Conservation (phyloP, 2,113 vertebrate genomes). For the Protobothrops flavoviridis region DNA sequence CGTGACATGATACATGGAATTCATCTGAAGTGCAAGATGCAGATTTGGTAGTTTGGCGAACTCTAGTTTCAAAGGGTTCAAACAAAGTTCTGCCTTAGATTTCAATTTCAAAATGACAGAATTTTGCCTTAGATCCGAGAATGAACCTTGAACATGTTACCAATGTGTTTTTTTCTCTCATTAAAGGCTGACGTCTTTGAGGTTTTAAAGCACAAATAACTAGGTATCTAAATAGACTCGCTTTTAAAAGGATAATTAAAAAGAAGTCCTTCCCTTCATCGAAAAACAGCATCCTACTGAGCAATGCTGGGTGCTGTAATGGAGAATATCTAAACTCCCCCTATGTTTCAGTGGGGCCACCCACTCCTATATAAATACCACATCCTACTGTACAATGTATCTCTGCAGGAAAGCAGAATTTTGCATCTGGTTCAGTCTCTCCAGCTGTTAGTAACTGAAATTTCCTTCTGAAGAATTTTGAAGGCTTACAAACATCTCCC, state of each 20-base stretch:
- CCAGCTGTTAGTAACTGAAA: slow-evolving; percentile 4
- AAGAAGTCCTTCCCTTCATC: accelerated
- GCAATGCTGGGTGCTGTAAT: background rate
- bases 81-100: background rate
- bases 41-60: background rate
- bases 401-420: background rate
- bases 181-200: background rate
- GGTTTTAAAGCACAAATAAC: background rate
- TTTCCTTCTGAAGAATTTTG: background rate
- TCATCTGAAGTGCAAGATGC: background rate
- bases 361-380: accelerated
- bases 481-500: background rate
- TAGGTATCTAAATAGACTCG: background rate
- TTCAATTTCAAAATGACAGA: background rate
- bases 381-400: background rate
- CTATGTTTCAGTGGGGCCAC: background rate
- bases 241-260: slow-evolving; percentile 7
- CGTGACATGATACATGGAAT: background rate
- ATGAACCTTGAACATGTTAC: background rate
- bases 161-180: background rate
- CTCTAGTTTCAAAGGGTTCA: background rate
- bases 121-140: background rate
- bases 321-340: slow-evolving; percentile 3
- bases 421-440: background rate
- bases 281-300: background rate